A percentile compares a stretch with the other conserved stretches of the same genome.
These are phyloP conservation scores for Caenorhabditis doughertyi DNA, from an alignment of 2,888 invertebrate genomes.

Conservation along the genomic window DNA sequence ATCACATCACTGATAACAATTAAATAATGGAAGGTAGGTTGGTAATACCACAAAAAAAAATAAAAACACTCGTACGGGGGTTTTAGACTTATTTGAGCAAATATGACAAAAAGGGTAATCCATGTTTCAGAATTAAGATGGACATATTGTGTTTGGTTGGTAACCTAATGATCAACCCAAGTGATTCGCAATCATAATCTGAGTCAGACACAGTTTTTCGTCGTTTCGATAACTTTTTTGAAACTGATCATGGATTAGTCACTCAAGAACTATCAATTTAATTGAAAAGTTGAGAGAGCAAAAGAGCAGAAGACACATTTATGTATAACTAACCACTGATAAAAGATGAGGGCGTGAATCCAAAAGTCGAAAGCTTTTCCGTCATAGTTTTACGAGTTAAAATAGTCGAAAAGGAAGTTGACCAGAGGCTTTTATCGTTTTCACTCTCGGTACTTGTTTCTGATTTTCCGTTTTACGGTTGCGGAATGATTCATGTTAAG, in stretches of 20 bases:
- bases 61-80: slow-evolving; percentile 3
- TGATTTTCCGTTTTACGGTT: slow-evolving; percentile 9
- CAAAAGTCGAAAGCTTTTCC: slow-evolving; percentile 2
- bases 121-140: too few species aligned
- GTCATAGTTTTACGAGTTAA: slow-evolving; percentile 10
- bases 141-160: too few species aligned
- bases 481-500: slow-evolving; percentile 10
- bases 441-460: neutral
- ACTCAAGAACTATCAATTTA: slow-evolving; percentile 7
- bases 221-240: slow-evolving; percentile 29
- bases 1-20: slow-evolving; percentile 42
- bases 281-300: slow-evolving; percentile 10
- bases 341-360: slow-evolving; percentile 33
- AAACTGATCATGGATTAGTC: slow-evolving; percentile 43
- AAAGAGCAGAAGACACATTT: slow-evolving; percentile 19
- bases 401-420: neutral
- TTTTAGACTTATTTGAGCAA: neutral
- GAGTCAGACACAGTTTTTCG: slow-evolving; percentile 5
- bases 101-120: too few species aligned
- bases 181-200: neutral
- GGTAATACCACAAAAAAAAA: slow-evolving; percentile 16
- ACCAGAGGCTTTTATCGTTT: slow-evolving; percentile 12
- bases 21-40: neutral
- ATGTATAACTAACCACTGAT: slow-evolving; percentile 48
- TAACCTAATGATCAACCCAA: neutral